Base-by-base conservation (phyloP, 2,888 invertebrate species). In the Protodeltote pygarga region DNA sequence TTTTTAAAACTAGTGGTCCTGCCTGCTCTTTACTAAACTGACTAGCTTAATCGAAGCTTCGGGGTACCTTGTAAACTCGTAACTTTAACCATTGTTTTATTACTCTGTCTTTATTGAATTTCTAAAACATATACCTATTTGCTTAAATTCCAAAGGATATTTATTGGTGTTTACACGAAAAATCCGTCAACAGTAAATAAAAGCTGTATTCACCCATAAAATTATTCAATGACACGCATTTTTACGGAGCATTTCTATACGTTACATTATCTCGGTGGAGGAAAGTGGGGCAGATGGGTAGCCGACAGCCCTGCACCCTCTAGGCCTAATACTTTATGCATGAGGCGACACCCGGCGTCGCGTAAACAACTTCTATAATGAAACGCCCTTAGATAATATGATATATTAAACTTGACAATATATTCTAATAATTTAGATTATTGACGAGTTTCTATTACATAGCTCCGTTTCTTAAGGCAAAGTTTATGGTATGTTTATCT, bases 251-350 rank as follows among this genome's bases (percentile, higher is more conserved):
- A 21, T 34, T 9, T 19, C 13, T 29, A 38, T 24, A 27, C 14
- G 24, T 13, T 20, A 9, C n/a, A n/a, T n/a, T n/a, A 20, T 35
- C 32, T 41, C 41, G 19, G 17, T 59, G 35, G 42, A 20, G 27
- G 44, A 51, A 67, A 62, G 45, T 63, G 57, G 67, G 68, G 34
- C 71, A 55, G 21, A 20, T 35, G 23, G 21, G 59, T 49, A 47
- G 57, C 29, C 50, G 42, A 45, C 46, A 47, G 38, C 60, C 63
- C 52, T 58, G 47, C 37, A 41, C 45, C 40, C 48, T n/a, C n/a
- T 50, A 52, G 51, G 48, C 42, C 46, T 50, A 55, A 72, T 77
- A 62, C 63, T 66, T 77, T 77, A 79, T 79, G 80, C 76, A 80
- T 77, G 76, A 77, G 65, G 23, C 64, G 52, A 35, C 58, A 60